phyloP scores from a whole-genome alignment of 1,140 invertebrate genomes.

The Radopholus similis region DNA sequence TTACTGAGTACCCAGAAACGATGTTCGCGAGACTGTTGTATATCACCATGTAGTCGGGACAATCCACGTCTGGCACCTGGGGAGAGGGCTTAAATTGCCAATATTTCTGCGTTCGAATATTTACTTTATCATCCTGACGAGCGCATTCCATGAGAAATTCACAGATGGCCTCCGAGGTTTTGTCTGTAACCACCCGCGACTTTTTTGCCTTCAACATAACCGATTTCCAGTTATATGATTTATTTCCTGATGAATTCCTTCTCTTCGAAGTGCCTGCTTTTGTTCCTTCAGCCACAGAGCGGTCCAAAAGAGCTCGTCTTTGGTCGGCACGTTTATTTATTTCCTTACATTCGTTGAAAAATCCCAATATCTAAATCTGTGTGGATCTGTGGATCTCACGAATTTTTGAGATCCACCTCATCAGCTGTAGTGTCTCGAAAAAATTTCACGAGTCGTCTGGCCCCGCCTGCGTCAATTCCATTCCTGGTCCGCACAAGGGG shows the following conservation, averaged over 20 bases:
- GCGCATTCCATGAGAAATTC: not conserved
- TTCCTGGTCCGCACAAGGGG: not conserved
- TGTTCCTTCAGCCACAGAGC: not conserved
- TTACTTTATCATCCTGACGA: not conserved
- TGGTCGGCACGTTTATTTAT: not conserved
- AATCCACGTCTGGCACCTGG: not conserved
- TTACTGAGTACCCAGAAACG: conserved; percentile 11
- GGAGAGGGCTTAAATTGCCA: too few species aligned
- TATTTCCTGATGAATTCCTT: too few species aligned
- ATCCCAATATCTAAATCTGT: not conserved
- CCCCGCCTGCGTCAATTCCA: conserved; percentile 6
- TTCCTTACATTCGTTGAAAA: conserved; percentile 10
- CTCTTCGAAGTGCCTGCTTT: not conserved
- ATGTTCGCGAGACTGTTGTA: not conserved
- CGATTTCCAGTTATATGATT: conserved; percentile 10
- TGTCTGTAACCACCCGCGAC: not conserved
- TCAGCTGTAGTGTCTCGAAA: conserved; percentile 7
- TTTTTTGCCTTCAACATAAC: not conserved
- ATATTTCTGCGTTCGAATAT: too few species aligned
- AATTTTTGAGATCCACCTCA: not conserved
- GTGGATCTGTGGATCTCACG: not conserved
- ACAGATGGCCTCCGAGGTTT: not conserved
- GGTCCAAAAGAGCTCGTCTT: not conserved
- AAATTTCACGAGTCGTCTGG: not conserved
- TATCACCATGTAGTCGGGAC: conserved; percentile 20